Percentiles rank a stretch among this genome's conserved stretches.
phyloP scores from a whole-genome alignment of 2,113 vertebrate genomes.

The Sinocyclocheilus anshuiensis region DNA sequence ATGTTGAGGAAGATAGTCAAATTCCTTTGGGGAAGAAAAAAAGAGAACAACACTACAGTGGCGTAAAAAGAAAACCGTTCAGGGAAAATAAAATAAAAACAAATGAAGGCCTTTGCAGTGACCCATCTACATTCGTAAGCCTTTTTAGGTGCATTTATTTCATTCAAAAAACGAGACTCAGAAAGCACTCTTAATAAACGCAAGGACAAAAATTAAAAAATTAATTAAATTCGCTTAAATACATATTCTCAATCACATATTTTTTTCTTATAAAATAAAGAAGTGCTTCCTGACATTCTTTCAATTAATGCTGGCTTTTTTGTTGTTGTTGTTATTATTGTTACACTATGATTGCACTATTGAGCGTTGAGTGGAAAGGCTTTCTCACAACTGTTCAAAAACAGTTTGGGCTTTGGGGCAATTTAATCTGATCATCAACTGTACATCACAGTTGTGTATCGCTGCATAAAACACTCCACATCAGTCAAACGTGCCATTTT shows the following conservation, averaged over 20 bases:
- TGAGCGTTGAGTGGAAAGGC: constrained; percentile 28
- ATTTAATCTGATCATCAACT: not conserved
- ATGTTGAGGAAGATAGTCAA: not conserved
- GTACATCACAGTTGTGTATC: not conserved
- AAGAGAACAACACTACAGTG: not conserved
- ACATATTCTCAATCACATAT: not conserved
- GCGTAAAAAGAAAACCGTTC: not conserved
- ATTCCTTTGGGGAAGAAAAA: not conserved
- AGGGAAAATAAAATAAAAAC: constrained; percentile 67
- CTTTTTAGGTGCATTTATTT: constrained; percentile 80
- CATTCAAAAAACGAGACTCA: constrained; percentile 58
- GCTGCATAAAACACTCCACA: constrained; percentile 1
- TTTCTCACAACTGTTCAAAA: not conserved
- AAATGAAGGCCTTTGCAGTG: constrained; percentile 77
- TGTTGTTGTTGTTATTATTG: not conserved
- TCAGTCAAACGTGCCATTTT: not conserved
- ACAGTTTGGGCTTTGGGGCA: not conserved
- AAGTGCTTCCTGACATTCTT: constrained; percentile 63
- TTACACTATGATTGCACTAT: constrained; percentile 60
- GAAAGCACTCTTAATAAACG: constrained; percentile 63
- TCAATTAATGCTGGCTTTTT: constrained; percentile 61
- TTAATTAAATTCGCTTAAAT: constrained; percentile 55
- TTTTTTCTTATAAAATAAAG: constrained; percentile 61
- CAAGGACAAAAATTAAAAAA: constrained; percentile 66
- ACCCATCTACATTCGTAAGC: constrained; percentile 94